Percentiles rank a stretch among this genome's conserved stretches.
These are phyloP conservation scores for Cantharis flavilabris DNA, from an alignment of 2,888 invertebrate genomes.

Conservation along the genomic window DNA sequence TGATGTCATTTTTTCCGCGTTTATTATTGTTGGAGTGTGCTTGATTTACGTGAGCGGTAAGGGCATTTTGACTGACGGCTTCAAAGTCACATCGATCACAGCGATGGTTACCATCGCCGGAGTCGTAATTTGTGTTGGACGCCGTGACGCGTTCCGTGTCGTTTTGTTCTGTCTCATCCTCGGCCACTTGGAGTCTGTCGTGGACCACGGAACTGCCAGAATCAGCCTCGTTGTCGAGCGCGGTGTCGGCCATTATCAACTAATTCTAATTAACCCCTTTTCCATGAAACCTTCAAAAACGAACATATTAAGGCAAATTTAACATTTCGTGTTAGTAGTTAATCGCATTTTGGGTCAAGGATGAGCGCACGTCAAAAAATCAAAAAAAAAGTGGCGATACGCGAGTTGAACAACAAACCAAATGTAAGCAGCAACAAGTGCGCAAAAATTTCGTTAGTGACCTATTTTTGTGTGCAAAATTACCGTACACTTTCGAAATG, in stretches of 20 bases:
- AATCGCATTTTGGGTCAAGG: not conserved
- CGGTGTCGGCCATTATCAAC: slow-evolving; percentile 56
- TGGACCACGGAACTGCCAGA: slow-evolving; percentile 50
- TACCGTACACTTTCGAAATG: slow-evolving; percentile 42
- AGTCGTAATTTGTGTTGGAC: slow-evolving; percentile 63
- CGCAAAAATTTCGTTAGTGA: slow-evolving; percentile 32
- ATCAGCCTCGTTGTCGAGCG: slow-evolving; percentile 54
- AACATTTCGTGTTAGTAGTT: not conserved
- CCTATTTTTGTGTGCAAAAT: slow-evolving; percentile 37
- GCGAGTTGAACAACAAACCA: not conserved
- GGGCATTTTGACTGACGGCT: slow-evolving; percentile 73
- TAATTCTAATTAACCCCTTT: slow-evolving; percentile 29
- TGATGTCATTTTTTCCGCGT: slow-evolving; percentile 49
- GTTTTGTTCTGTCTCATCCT: slow-evolving; percentile 57
- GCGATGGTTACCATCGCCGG: slow-evolving; percentile 62
- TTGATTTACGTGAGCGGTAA: slow-evolving; percentile 77
- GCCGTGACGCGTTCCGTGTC: slow-evolving; percentile 56
- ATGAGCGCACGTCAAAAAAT: not conserved
- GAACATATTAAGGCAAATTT: not conserved
- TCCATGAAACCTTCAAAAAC: slow-evolving; percentile 47
- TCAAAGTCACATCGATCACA: slow-evolving; percentile 87
- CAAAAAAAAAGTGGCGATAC: not conserved
- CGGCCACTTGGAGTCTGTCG: slow-evolving; percentile 40
- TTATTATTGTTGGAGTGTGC: slow-evolving; percentile 49
- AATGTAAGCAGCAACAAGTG: slow-evolving; percentile 14